These are phyloP conservation scores for Dolichoris vasculosae DNA, from an alignment of 1,140 invertebrate genomes.

Conservation along the genomic window DNA sequence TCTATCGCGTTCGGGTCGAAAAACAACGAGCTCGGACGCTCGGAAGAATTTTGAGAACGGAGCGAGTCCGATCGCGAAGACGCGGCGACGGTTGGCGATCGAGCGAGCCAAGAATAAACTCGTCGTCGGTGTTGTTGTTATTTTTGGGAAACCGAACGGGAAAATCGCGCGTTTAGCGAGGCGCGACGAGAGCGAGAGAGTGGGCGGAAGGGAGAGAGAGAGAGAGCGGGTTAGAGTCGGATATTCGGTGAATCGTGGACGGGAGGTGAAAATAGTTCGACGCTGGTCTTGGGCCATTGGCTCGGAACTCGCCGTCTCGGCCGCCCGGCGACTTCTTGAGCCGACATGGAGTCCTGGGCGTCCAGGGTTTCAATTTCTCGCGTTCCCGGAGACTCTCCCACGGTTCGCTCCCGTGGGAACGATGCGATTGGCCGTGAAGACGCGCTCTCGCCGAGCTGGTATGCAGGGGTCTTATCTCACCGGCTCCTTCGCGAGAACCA, in stretches of 20 bases:
- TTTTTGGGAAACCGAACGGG: too few relatives aligned
- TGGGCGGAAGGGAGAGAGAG: not conserved
- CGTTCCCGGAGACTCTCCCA: conserved; percentile 65
- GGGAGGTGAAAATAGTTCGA: conserved; percentile 17
- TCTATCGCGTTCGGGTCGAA: too few relatives aligned
- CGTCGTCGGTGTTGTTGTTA: too few relatives aligned
- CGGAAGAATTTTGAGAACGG: too few relatives aligned
- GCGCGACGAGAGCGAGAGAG: not conserved
- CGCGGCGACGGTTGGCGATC: too few relatives aligned
- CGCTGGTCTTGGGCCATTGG: not conserved
- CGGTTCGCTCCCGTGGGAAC: conserved; percentile 67
- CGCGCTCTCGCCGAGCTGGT: not conserved
- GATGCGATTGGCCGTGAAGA: conserved; percentile 61
- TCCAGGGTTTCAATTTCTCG: conserved; percentile 59
- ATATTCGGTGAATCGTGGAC: not conserved
- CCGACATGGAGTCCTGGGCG: conserved; percentile 57
- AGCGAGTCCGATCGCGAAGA: too few relatives aligned
- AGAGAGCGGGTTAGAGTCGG: not conserved
- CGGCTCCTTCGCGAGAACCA: not conserved
- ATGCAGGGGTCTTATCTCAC: conserved; percentile 36
- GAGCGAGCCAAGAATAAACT: too few relatives aligned
- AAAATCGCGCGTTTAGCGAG: not conserved
- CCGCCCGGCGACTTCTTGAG: conserved; percentile 55
- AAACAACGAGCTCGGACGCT: too few relatives aligned
- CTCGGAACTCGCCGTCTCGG: not conserved